phyloP scores from a whole-genome alignment of 1,140 invertebrate species.

The Camponotus pennsylvanicus region DNA sequence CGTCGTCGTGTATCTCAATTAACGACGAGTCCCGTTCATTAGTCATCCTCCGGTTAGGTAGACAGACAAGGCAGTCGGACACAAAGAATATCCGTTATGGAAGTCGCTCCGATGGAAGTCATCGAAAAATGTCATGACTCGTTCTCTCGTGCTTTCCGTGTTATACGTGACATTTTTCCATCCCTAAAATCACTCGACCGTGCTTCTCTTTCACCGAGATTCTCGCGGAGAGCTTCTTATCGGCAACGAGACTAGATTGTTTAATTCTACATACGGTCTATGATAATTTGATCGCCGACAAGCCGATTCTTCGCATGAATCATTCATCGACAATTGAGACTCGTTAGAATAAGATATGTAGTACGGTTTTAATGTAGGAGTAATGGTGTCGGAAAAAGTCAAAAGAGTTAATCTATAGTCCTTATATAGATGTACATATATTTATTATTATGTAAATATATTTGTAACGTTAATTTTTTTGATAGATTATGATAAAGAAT shows the following conservation, averaged over 20 bases:
- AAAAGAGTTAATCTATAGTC: not conserved
- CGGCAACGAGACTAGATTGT: not conserved
- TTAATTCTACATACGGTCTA: constrained; percentile 5
- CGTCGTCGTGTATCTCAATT: constrained; percentile 63
- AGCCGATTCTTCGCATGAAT: constrained; percentile 29
- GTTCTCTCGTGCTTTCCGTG: not conserved
- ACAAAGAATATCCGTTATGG: constrained; percentile 30
- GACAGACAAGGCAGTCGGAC: not conserved
- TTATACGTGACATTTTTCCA: constrained; percentile 43
- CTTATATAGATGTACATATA: no score
- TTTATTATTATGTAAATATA: not conserved
- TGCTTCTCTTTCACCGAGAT: constrained; percentile 27
- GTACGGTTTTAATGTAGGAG: not conserved
- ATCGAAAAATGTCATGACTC: constrained; percentile 13
- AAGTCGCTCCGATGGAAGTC: not conserved
- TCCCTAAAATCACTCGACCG: constrained; percentile 37
- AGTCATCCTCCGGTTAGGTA: constrained; percentile 43
- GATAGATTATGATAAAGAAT: not conserved
- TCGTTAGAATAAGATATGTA: not conserved
- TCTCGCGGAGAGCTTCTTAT: constrained; percentile 5
- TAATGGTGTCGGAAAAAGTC: not conserved
- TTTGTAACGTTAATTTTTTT: not conserved
- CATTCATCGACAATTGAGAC: constrained; percentile 20
- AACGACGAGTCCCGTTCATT: constrained; percentile 55
- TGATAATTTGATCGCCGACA: constrained; percentile 23